Evolutionary conservation across 2,888 invertebrate species (phyloP), one percentile per base, ranked within the genome.

Genomic region (Philereme vetulata): DNA sequence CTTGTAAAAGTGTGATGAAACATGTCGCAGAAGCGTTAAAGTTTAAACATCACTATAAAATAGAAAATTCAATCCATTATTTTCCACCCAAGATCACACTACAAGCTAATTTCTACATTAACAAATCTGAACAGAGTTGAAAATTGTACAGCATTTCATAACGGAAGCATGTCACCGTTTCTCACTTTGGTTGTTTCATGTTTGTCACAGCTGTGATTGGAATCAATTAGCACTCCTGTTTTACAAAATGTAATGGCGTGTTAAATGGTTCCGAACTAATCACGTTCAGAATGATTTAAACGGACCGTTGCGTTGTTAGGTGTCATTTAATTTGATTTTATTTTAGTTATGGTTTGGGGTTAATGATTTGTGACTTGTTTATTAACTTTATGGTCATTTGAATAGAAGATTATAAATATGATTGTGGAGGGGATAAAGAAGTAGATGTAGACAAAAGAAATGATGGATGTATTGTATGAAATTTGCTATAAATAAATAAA

Each of bases 181-280:
- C 66, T 74, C 71, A 68, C 70, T 67, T 68, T 68, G 59, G 61
- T 65, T 61, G 66, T 63, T 62, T 67, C 54, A 44, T 69, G 66
- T 74, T 74, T 78, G 77, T 78, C 77, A 72, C 75, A 65, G 62
- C 62, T 61, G 52, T 71, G 71, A 73, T 76, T 76, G 72, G 65
- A 72, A 70, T 74, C 75, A 77, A 78, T 78, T 78, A 78, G 71
- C 68, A 43, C 32, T 56, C 57, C 64, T 70, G 74, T 72, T 60
- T 67, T 67, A 70, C 61, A 56, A 64, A 54, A 64, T 59, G 56
- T 56, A 64, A 67, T 60, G 62, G 58, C 46, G 62, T 60, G 65
- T 64, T 63, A 64, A 68, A 65, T 57, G 62, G 54, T 21, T 58
- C 48, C 42, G 57, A 63, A 57, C 43, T 46, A 53, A 58, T 21